Conservation (phyloP, 2,113 vertebrate species). For the Myodes glareolus region DNA sequence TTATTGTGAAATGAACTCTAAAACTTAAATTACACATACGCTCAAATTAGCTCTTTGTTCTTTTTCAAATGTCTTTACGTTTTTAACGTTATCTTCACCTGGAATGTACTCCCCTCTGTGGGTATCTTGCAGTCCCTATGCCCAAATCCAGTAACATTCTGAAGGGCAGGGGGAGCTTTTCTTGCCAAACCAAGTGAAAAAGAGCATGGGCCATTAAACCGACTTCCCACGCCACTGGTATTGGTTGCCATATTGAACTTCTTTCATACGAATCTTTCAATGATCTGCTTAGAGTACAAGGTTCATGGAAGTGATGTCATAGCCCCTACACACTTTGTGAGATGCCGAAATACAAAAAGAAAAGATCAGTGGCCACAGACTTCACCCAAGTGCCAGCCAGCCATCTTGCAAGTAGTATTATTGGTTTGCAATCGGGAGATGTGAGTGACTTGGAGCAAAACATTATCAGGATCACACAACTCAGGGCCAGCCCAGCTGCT, state of each 20-base stretch:
- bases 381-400: neutral
- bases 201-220: neutral
- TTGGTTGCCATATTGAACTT: neutral
- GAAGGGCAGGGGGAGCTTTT: neutral
- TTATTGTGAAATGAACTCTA: conserved; percentile 18
- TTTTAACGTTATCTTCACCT: neutral
- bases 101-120: neutral
- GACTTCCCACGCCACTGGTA: neutral
- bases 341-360: neutral
- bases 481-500: accelerated
- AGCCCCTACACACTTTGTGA: neutral
- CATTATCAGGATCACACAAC: neutral
- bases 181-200: neutral
- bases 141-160: conserved; percentile 18
- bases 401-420: neutral
- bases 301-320: neutral
- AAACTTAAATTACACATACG: conserved; percentile 2
- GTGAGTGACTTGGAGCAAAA: neutral
- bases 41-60: neutral
- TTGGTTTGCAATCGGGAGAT: neutral
- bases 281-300: neutral
- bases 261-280: neutral
- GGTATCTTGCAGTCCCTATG: neutral
- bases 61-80: neutral
- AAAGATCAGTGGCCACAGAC: neutral